Conservation (phyloP, 1,140 invertebrate species). For the Macrotrachela quadricornifera region DNA sequence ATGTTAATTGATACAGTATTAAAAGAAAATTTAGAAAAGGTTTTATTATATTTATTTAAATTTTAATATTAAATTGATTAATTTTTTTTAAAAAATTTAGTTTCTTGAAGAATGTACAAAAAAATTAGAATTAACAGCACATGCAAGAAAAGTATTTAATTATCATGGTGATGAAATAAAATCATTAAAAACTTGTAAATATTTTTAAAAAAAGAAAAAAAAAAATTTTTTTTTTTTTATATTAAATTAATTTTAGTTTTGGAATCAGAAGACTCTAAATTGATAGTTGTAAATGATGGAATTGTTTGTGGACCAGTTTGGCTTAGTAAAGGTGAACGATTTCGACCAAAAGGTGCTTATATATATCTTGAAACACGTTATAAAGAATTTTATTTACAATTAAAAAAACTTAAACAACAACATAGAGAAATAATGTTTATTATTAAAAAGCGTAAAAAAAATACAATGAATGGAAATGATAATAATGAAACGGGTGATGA, state of each 20-base stretch:
- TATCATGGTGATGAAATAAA: constrained; percentile 22
- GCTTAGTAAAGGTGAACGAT: constrained; percentile 25
- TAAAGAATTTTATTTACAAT: no score
- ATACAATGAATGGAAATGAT: no score
- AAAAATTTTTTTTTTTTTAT: no score
- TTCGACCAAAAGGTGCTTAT: constrained; percentile 20
- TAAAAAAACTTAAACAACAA: no score
- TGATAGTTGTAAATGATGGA: constrained; percentile 16
- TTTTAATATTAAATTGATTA: neutral
- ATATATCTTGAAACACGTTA: constrained; percentile 14
- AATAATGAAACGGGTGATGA: no score
- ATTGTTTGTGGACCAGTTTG: constrained; percentile 25
- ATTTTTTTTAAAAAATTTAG: no score
- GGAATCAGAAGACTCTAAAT: constrained; percentile 17
- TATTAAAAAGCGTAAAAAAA: no score
- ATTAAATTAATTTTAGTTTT: constrained; percentile 18
- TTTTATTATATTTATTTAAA: no score
- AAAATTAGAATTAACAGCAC: constrained; percentile 18
- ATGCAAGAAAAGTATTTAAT: constrained; percentile 21
- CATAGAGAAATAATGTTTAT: no score
- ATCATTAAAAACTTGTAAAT: constrained; percentile 20
- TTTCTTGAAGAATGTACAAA: constrained; percentile 21
- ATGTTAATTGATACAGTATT: no score
- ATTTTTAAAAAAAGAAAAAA: neutral
- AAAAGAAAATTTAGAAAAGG: no score